Evolutionary conservation across 2,797 vertebrate species (phyloP), one percentile per base, ranked within the genome.

Genomic region (Cichlasoma orientale): DNA sequence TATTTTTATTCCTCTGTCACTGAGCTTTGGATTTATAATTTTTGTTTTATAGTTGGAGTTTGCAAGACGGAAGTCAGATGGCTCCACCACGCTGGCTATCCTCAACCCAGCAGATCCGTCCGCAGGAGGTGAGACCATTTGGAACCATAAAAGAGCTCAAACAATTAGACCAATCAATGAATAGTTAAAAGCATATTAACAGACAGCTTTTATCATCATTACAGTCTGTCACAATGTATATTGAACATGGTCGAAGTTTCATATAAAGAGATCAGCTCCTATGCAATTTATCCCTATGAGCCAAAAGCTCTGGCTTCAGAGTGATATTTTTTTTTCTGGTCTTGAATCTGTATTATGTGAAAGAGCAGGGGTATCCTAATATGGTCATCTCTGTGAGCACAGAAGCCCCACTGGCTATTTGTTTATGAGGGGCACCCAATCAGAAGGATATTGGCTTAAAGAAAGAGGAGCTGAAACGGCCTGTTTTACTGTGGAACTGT

Each of bases 61-160:
- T 95, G 95, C 93, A 58, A 96, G 98, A 90, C 95, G 96, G 90
- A 98, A 96, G 87, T 82, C 94, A 18, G 97, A 99, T 79, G 98
- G 98, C 59, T 98, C 97, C 10, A 99, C 98, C 13, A 98, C 98
- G 2, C 84, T 99, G 78, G 97, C 96, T 14, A 95, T 99, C 81
- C 95, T 99, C 53, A 98, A 98, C 92, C 96, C 97, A 0, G 97
- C 95, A 47, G 98, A 99, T 75, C 95, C 95, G 1, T 79, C 92
- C 16, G 92, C 92, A 5, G 97, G 97, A 93, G 98, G 98, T 98
- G 88, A 69, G 90, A 66, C 21, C 50, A n/a, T 10, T 57, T 74
- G 12, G 18, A 75, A 19, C 2, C 53, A 19, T 3, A n/a, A 23
- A 12, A 10, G 4, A 53, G 44, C 44, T 47, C 12, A 63, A 23